Evolutionary conservation across 2,113 vertebrate genomes (phyloP), one percentile per base, ranked within the genome.

Genomic region (Thinocorus orbignyianus): DNA sequence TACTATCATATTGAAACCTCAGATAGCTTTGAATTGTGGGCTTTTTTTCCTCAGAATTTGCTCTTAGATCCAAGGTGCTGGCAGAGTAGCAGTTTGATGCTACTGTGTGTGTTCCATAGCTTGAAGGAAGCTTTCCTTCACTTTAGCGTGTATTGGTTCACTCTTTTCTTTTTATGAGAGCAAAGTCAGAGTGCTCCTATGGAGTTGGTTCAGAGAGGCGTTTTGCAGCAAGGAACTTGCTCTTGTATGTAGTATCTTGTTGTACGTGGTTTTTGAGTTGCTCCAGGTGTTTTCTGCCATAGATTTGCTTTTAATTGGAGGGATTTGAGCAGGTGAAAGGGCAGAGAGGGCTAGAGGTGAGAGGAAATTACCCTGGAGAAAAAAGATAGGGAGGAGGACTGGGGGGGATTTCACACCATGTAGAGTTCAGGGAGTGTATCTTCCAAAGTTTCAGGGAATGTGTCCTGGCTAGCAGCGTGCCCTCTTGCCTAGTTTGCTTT

Each of bases 351-450:
- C 52, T 81, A 18, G 10, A 85, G 37, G 9, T 42, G 19, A 86
- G 58, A n/a, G 28, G 26, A 86, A 61, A 31, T 76, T 79, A 51
- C 39, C 44, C 13, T 48, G 58, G 35, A 65, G 51, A 55, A 69
- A 46, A 22, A 72, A 31, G 20, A 7, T 39, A 57, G 46, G 44
- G 44, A 80, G 57, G 49, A 92, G 31, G 31, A 86, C n/a, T 30
- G 7, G 15, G 17, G 58, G 18, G 17, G 2, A 41, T 49, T 52
- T 82, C 0, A 0, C 11, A 55, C 10, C 0, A 0, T 26, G 23
- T 37, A 23, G 61, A 23, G 8, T 60, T 80, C 46, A 76, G 70
- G 39, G 44, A 84, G 7, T 14, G 5, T 52, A 11, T 86, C 60
- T 82, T 65, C 39, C 74, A 46, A n/a, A 70, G 58, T 57, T 65